Evolutionary conservation across 2,797 vertebrate species (phyloP).

Genomic region (Diceros bicornis): DNA sequence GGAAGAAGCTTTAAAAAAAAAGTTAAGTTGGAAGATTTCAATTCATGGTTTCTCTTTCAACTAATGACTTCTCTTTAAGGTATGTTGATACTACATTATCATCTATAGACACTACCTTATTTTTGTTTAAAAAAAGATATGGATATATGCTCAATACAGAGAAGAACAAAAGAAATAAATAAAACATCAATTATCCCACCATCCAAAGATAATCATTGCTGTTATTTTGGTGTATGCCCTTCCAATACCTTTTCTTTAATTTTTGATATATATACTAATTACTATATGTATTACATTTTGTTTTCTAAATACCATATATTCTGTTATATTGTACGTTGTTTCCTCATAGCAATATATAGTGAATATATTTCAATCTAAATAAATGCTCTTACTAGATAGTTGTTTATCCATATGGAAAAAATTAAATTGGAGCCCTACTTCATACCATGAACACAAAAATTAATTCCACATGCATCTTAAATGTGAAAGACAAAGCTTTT

Average conservation of each 20-base stretch:
- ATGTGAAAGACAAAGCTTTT: slow-evolving; percentile 20
- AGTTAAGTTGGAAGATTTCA: neutral
- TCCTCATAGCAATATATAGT: neutral
- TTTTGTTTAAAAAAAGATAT: neutral
- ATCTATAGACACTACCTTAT: neutral
- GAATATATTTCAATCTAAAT: slow-evolving; percentile 41
- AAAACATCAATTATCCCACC: neutral
- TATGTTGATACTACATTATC: neutral
- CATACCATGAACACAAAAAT: neutral
- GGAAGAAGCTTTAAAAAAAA: neutral
- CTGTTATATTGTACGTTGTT: neutral
- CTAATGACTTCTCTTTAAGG: neutral
- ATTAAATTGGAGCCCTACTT: neutral
- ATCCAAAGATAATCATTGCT: neutral
- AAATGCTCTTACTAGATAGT: neutral
- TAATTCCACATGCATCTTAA: slow-evolving; percentile 1
- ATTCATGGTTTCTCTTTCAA: neutral
- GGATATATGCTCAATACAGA: neutral
- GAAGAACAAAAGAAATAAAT: slow-evolving; percentile 33
- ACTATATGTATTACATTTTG: neutral
- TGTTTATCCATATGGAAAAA: neutral
- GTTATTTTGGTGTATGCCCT: neutral
- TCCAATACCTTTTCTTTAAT: neutral
- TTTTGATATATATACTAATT: neutral
- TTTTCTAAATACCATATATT: slow-evolving; percentile 37